Evolutionary conservation across 2,888 invertebrate genomes (phyloP), one percentile per base, ranked within the genome.

Genomic region (Nysson spinosus): DNA sequence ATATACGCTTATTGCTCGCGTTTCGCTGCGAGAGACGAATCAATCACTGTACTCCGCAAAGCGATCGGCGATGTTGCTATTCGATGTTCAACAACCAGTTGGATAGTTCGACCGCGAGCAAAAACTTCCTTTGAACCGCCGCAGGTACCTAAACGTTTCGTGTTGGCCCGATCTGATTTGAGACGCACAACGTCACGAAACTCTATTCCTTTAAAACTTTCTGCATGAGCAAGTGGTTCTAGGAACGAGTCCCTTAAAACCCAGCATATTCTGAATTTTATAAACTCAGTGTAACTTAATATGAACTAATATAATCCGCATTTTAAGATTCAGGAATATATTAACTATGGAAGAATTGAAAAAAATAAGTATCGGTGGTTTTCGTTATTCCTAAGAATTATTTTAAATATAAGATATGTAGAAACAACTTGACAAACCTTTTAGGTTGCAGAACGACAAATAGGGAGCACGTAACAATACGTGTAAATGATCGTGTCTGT

Each of bases 1-100:
- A 22, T 40, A 47, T 55, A 58, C 60, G 65, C 32, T 64, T 58
- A 49, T 43, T 51, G 61, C 47, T 52, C 55, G 70, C 77, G 66
- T 78, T 76, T 74, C 64, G 61, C 54, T 60, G 28, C 52, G 60
- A 69, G 71, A 63, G 69, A 78, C 79, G 69, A 78, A 79, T 78
- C 77, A 76, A 78, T 78, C 77, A 69, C 70, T 56, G 74, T 52
- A 43, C 57, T 44, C 51, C 52, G 55, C 43, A 67, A 72, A 70
- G 58, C 75, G 75, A 73, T 73, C 61, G 67, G n/a, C 61, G 39
- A 70, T 58, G 67, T 49, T 61, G 67, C 70, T 58, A 64, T 70
- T 51, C 74, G 70, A 55, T 72, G 69, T 55, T 34, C 47, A 49
- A 49, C 72, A 69, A 63, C 57, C 51, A 35, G 6, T n/a, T 37